Evolutionary conservation across 2,113 vertebrate genomes (phyloP).

Genomic region (Platysternon megacephalum): DNA sequence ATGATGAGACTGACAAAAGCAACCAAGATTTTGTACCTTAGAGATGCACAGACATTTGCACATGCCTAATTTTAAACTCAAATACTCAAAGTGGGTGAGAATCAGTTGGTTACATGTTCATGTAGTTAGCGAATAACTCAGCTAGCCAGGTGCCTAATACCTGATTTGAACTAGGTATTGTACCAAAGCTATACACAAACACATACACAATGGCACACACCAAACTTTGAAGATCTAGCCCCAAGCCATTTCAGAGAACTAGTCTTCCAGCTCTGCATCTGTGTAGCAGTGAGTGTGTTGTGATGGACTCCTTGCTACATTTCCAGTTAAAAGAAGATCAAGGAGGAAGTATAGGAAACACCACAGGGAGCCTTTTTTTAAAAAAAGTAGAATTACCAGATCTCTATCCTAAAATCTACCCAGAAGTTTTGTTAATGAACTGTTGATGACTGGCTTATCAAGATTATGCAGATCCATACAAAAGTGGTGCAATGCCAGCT

Average conservation of each 20-base stretch:
- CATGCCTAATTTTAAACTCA: slow-evolving; percentile 21
- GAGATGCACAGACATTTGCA: slow-evolving; percentile 11
- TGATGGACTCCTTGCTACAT: neutral
- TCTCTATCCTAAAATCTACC: neutral
- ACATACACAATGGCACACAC: neutral
- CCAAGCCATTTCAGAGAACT: neutral
- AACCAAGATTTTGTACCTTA: neutral
- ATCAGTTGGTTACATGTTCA: neutral
- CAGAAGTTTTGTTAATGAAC: slow-evolving; percentile 25
- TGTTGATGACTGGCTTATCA: slow-evolving; percentile 19
- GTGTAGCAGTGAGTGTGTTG: neutral
- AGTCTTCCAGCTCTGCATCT: neutral
- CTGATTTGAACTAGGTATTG: neutral
- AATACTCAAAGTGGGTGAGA: neutral
- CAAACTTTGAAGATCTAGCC: neutral
- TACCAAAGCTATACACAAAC: neutral
- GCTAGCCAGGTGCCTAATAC: neutral
- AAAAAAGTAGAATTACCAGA: neutral
- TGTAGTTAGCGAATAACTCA: neutral
- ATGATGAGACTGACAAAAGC: slow-evolving; percentile 15
- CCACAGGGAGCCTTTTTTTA: neutral
- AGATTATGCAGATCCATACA: neutral
- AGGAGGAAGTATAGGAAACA: neutral
- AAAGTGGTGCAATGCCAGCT: neutral
- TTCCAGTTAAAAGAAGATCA: slow-evolving; percentile 11